Base-by-base conservation (phyloP, 2,113 vertebrate genomes). In the Microcebus lehilahytsara region DNA sequence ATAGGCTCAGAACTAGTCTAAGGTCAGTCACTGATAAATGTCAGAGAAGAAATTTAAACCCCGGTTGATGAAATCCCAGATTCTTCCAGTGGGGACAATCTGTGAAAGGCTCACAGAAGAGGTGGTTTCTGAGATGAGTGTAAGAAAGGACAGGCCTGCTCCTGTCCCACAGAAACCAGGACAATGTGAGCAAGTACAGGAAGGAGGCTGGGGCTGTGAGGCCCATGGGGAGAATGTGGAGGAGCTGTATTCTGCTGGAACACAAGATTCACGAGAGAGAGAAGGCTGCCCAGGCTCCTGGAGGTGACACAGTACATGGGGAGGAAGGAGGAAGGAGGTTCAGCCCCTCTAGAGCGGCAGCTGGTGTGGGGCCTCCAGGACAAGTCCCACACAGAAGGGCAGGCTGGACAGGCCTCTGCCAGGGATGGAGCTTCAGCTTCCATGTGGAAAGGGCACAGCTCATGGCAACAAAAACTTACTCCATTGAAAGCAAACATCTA, bases 221-320 rank as follows among this genome's bases (percentile, higher is more conserved):
- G 32, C 4, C 19, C 49, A 13, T 2, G 56, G 51, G n/a, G 53
- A 56, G 9, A 89, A 64, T 10, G 37, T 0, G 1, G 75, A 93
- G 56, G 32, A 60, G 20, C 30, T 67, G 12, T 37, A 34, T 53
- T 69, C 34, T 32, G 4, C 60, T 40, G 60, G 14, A 62, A 60
- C 49, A 81, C 4, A 46, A 58, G 58, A 14, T 2, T 14, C 20
- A 34, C 0, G 42, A 69, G n/a, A 77, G 30, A 71, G 20, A 17
- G 9, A 46, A 13, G 32, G 46, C 34, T 69, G 25, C 67, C 42
- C 0, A 12, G 85, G 42, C 2, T 9, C 49, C 69, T 32, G 6
- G 37, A 83, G 74, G 37, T 8, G 19, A 25, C 10, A 20, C 6
- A 2, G 51, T 46, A n/a, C 2, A 7, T 0, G 19, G 1, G 27